These are phyloP conservation scores for Colius striatus DNA, from an alignment of 2,113 vertebrate species.

Conservation along the genomic window DNA sequence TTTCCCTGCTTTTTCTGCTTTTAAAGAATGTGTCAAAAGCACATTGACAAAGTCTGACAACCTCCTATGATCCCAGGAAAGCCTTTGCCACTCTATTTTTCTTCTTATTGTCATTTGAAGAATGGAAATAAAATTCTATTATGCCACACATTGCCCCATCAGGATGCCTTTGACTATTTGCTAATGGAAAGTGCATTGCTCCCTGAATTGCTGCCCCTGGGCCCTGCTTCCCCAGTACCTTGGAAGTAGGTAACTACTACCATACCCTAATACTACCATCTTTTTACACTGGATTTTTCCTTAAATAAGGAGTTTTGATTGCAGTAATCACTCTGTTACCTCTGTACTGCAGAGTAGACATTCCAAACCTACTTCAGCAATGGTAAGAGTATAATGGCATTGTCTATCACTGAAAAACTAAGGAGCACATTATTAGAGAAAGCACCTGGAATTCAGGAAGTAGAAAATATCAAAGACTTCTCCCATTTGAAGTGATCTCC, in stretches of 20 bases:
- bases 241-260: background rate
- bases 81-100: conserved; percentile 30
- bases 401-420: background rate
- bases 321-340: background rate
- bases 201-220: background rate
- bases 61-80: conserved; percentile 56
- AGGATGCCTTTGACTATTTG: conserved; percentile 20
- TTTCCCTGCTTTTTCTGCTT: conserved; percentile 14
- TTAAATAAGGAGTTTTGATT: background rate
- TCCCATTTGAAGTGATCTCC: background rate
- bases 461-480: background rate
- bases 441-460: background rate
- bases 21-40: conserved; percentile 59
- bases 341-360: background rate
- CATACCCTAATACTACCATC: background rate
- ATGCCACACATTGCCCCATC: background rate
- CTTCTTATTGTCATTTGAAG: conserved; percentile 57
- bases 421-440: background rate
- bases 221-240: conserved; percentile 17
- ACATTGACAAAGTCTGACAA: conserved; percentile 65
- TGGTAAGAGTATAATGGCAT: background rate
- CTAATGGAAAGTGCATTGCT: conserved; percentile 16
- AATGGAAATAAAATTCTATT: conserved; percentile 68
- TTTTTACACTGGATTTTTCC: background rate
- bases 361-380: background rate